Evolutionary conservation across 2,113 vertebrate genomes (phyloP).

Genomic region (Cisticola juncidis): DNA sequence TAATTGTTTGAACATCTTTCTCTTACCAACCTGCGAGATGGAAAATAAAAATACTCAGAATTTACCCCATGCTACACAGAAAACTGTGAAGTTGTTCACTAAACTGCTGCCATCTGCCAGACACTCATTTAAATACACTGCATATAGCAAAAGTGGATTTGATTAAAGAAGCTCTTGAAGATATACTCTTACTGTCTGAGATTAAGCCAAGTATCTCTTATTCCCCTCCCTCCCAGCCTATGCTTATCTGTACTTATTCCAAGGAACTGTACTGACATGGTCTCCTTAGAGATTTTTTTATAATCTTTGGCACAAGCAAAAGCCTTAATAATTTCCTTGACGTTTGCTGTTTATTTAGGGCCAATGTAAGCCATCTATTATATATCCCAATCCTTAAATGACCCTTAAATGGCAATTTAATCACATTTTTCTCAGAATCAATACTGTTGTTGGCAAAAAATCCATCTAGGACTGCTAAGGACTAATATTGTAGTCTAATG

Average conservation of each 20-base stretch:
- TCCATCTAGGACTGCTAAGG: background rate
- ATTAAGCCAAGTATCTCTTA: background rate
- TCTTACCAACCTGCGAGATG: background rate
- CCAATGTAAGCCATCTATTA: conserved; percentile 17
- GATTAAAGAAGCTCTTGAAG: background rate
- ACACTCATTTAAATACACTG: background rate
- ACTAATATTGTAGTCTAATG: background rate
- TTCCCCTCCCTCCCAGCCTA: background rate
- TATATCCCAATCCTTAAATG: conserved; percentile 28
- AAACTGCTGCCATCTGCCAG: background rate
- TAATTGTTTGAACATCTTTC: background rate
- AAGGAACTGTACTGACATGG: background rate
- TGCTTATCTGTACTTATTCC: conserved; percentile 15
- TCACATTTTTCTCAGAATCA: conserved; percentile 17
- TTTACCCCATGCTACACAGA: background rate
- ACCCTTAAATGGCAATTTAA: conserved; percentile 13
- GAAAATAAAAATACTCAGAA: background rate
- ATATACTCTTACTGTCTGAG: background rate
- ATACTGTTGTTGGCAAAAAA: background rate
- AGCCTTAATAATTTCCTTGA: conserved; percentile 40
- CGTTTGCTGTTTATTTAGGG: conserved; percentile 16
- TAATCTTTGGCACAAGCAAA: conserved; percentile 36
- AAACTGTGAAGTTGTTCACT: background rate
- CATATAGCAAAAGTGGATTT: background rate
- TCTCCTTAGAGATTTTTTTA: conserved; percentile 23